Base-by-base conservation (phyloP, 2,888 invertebrate species). In the Chrysolina oricalcia region DNA sequence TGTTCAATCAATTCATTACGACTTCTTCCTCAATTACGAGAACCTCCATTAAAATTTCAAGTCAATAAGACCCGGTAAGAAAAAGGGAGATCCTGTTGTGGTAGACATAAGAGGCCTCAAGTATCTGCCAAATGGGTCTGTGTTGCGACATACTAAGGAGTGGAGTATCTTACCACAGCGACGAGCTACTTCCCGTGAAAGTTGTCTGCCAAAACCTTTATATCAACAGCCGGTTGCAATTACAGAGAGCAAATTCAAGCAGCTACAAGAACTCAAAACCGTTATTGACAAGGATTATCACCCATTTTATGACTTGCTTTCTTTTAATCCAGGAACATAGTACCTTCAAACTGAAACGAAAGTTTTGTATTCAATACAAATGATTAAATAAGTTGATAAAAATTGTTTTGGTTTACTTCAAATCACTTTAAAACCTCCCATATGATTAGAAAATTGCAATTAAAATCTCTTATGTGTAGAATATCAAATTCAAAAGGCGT, bases 191-290 rank as follows among this genome's bases (percentile, higher is more conserved):
- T 43, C 43, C 43, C 43, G 43, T 43, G 43, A 43, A 62, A 62
- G 35, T 35, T 27, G 35, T 27, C 62, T 62, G 62, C 62, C 35
- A 15, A 27, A n/a, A 62, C 23, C 23, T 15, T 35, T 62, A 62
- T 23, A 62, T 35, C 62, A 62, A 15, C 23, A 62, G 62, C 62
- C 23, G 35, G 62, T 62, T 23, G 27, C 62, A 27, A 62, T 62
- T 27, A 27, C 62, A 27, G 23, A 62, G 62, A 27, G 27, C 35
- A 23, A 62, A 62, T 62, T 62, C 62, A 62, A 62, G 62, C 62
- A 62, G 23, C 62, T 62, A 62, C 62, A 62, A 62, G 62, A 62
- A 62, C 62, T 62, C 62, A 62, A 62, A 23, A 27, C 27, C 15
- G 62, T 62, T 23, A 27, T 62, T 27, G 23, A 62, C 23, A 62